phyloP scores from a whole-genome alignment of 1,140 invertebrate genomes.

The Sitobion miscanthi region DNA sequence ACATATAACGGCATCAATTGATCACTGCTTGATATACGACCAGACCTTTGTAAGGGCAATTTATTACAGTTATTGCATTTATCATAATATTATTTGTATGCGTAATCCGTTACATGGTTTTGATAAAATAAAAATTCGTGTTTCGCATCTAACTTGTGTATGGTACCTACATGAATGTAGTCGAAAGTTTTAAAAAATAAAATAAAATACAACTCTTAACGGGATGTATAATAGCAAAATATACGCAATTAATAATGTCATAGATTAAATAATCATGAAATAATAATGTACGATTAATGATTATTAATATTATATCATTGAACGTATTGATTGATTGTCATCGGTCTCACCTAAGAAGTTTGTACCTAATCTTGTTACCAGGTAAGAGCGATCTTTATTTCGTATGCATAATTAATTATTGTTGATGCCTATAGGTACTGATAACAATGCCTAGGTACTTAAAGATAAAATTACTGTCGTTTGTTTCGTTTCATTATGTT shows the following conservation, averaged over 20 bases:
- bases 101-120: not conserved
- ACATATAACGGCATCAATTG: constrained; percentile 80
- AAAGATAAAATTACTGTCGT: not conserved
- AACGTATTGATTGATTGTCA: no score
- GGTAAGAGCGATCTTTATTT: not conserved
- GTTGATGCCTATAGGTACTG: not conserved
- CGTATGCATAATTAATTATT: not conserved
- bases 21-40: constrained; percentile 66
- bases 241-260: no score
- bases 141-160: not conserved
- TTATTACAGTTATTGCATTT: not conserved
- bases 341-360: not conserved
- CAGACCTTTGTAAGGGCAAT: constrained; percentile 58
- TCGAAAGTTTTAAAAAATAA: not conserved
- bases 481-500: not conserved
- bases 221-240: not conserved
- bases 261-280: no score
- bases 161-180: not conserved
- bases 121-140: not conserved
- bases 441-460: not conserved
- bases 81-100: not conserved
- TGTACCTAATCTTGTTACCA: not conserved
- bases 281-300: no score
- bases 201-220: not conserved
- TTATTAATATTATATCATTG: no score